Evolutionary conservation across 1,140 invertebrate genomes (phyloP), one percentile per base, ranked within the genome.

Genomic region (Glossosoma conforme): DNA sequence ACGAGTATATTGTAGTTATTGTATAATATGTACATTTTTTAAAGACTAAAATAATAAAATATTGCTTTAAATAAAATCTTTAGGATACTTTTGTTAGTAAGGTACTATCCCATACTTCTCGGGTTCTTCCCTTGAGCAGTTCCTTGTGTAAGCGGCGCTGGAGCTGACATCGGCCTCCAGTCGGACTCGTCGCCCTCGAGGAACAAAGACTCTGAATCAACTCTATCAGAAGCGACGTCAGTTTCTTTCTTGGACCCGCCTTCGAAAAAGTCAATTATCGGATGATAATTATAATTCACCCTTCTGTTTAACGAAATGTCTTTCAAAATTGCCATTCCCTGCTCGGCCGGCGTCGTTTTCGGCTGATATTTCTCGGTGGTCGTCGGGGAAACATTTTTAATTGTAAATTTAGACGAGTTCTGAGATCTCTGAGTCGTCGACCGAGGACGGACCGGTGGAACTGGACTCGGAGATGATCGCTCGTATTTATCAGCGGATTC

Each of bases 211-310:
- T 59, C 62, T 41, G 40, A 63, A 48, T 72, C 72, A 58, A 67
- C 66, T 63, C 70, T 65, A 49, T 73, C 69, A 44, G 69, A 68
- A 15, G 52, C 52, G 3, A 63, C 65, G 19, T 62, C 59, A 11
- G 36, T 53, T 25, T 57, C 54, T 45, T 66, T 64, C 37, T 64
- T 66, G 32, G 61, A 62, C 2, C 63, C 61, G 40, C 66, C 65
- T 43, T 80, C 82, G 63, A 90, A 90, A 65, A 87, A 90, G 60
- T 89, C 86, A 54, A 89, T 87, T 41, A 90, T 90, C 2, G 87
- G 87, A 66, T 90, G 87, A 61, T 90, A 90, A 63, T 85, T 88
- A 60, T 89, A 90, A 69, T 90, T 90, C 25, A 89, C 76, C 60
- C 81, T 72, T 62, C 78, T 77, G 17, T 66, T 59, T 3, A 48